Percentiles rank a stretch among this genome's conserved stretches.
Conservation (phyloP, 2,888 invertebrate species). For the Cheilosia pagana region DNA sequence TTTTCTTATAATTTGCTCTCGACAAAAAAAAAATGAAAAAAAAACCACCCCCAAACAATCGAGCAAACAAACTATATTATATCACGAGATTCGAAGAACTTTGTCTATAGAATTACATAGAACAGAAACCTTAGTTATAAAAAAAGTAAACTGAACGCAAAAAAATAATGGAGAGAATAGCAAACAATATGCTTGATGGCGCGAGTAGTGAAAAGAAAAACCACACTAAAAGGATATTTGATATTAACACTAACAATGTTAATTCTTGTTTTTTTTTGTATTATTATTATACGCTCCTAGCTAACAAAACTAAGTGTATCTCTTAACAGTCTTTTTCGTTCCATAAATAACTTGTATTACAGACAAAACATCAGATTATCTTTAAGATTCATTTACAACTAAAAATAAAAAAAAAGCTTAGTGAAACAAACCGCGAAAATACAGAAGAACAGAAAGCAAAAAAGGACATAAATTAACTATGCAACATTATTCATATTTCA, state of each 20-base stretch:
- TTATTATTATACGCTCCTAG: slow-evolving; percentile 7
- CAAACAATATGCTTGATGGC: slow-evolving; percentile 55
- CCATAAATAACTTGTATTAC: slow-evolving; percentile 47
- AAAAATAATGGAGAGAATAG: slow-evolving; percentile 45
- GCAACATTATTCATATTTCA: slow-evolving; percentile 74
- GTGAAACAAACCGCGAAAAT: slow-evolving; percentile 67
- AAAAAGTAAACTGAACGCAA: slow-evolving; percentile 34
- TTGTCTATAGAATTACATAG: slow-evolving; percentile 61
- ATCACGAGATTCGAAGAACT: slow-evolving; percentile 40
- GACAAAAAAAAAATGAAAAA: slow-evolving; percentile 65
- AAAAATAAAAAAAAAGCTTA: slow-evolving; percentile 58
- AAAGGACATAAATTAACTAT: slow-evolving; percentile 63
- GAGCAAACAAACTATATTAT: slow-evolving; percentile 54
- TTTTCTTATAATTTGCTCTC: slow-evolving; percentile 79
- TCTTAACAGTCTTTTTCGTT: slow-evolving; percentile 39
- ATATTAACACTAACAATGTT: slow-evolving; percentile 45
- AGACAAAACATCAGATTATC: slow-evolving; percentile 62
- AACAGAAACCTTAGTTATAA: slow-evolving; percentile 64
- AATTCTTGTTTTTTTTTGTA: slow-evolving; percentile 17
- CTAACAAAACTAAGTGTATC: slow-evolving; percentile 57
- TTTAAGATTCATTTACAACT: slow-evolving; percentile 65
- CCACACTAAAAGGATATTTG: slow-evolving; percentile 54
- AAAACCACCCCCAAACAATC: slow-evolving; percentile 34
- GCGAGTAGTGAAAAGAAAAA: slow-evolving; percentile 44
- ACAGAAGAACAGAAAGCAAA: slow-evolving; percentile 73